Evolutionary conservation across 2,797 vertebrate species (phyloP), one percentile per base, ranked within the genome.

Genomic region (Psittacula derbiana): DNA sequence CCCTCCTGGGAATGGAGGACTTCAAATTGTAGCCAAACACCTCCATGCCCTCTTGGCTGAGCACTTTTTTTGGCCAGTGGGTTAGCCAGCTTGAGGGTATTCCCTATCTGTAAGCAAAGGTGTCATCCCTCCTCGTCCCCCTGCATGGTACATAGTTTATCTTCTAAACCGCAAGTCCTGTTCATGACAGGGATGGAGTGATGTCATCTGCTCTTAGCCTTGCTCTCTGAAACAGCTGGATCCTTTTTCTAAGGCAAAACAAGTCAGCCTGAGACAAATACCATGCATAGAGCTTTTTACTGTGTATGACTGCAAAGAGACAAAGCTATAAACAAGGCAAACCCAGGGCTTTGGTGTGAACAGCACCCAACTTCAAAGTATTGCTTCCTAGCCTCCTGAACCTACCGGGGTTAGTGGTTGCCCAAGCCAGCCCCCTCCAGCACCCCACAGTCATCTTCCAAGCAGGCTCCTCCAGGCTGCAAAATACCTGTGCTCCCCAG

Each of bases 161-260:
- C 67, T 69, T 84, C 46, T 28, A 33, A 65, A 74, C 28, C 3
- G 2, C n/a, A 12, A 61, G 49, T 92, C 50, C 55, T 38, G 43
- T 23, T 88, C 60, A 5, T 86, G 41, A 3, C 40, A 23, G 47
- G 70, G 75, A 75, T 2, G 6, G 66, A 76, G 52, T 30, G 3
- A 76, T 52, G 81, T 91, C 70, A 16, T 81, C 85, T 90, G 87
- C 75, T 47, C 66, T 40, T 25, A 50, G 78, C 44, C 50, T 28
- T 31, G 27, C 83, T 81, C 58, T 73, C 89, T 73, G 76, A 64
- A 94, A 73, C 93, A 96, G 76, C 91, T 91, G 91, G 31, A 13
- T 25, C 14, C 0, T 81, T 92, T 93, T 93, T 10, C 36, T 46
- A 4, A 27, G 67, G n/a, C 12, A 52, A 81, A 93, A 49, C 40